Percentiles rank a stretch among this genome's conserved stretches.
These are phyloP conservation scores for Brachycybe producta DNA, from an alignment of 2,888 invertebrate species.

Conservation along the genomic window DNA sequence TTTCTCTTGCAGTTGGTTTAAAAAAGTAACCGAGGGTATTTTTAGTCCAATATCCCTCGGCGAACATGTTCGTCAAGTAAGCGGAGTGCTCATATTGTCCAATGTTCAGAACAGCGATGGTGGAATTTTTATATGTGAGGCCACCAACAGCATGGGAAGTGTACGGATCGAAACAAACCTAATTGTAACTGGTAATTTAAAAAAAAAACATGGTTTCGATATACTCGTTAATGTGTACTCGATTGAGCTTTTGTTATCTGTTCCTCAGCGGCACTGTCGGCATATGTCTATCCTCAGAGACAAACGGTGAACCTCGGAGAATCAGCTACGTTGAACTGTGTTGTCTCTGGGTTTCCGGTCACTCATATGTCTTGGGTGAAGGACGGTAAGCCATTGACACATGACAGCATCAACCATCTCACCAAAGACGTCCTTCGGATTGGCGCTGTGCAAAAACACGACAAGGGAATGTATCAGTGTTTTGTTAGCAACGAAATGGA, in stretches of 20 bases:
- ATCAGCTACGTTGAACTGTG: conserved; percentile 25
- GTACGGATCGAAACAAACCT: conserved; percentile 28
- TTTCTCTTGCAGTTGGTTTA: conserved; percentile 17
- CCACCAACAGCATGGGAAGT: conserved; percentile 31
- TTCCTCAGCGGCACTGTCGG: conserved; percentile 22
- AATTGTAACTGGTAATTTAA: conserved; percentile 30
- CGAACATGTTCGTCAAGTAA: conserved; percentile 13
- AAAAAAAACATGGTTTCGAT: not conserved
- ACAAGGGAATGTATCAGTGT: conserved; percentile 36
- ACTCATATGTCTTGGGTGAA: conserved; percentile 26
- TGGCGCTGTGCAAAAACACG: conserved; percentile 29
- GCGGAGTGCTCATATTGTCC: conserved; percentile 14
- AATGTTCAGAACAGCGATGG: conserved; percentile 25
- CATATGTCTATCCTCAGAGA: conserved; percentile 20
- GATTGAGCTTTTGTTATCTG: not conserved
- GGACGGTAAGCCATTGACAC: conserved; percentile 26
- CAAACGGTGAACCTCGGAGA: conserved; percentile 26
- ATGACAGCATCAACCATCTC: conserved; percentile 20
- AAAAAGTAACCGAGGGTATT: conserved; percentile 15
- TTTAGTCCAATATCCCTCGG: conserved; percentile 15
- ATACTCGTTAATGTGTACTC: not conserved
- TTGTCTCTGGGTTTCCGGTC: conserved; percentile 20
- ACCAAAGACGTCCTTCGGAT: conserved; percentile 26
- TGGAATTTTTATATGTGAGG: conserved; percentile 33
- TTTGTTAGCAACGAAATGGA: conserved; percentile 29